Conservation (phyloP, 2,888 invertebrate genomes). For the Esperia sulphurella region DNA sequence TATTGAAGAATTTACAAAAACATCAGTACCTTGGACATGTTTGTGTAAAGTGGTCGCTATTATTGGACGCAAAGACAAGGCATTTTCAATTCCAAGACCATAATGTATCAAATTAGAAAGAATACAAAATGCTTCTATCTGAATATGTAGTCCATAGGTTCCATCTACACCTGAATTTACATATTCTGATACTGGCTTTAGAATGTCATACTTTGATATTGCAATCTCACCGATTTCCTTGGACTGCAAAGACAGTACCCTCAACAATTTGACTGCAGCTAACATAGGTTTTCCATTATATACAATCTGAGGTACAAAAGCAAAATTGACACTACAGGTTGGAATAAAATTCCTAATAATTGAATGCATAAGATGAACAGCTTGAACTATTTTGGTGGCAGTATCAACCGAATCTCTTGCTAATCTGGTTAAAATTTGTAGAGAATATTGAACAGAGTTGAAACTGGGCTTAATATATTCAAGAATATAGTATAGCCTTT, state of each 20-base stretch:
- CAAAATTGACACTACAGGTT: constrained; percentile 46
- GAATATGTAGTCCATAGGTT: constrained; percentile 76
- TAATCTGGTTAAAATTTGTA: constrained; percentile 89
- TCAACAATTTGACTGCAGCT: constrained; percentile 85
- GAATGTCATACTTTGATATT: constrained; percentile 73
- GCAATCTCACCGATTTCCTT: constrained; percentile 73
- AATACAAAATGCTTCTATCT: constrained; percentile 81
- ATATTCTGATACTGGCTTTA: constrained; percentile 77
- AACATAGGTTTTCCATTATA: constrained; percentile 84
- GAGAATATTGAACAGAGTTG: constrained; percentile 84
- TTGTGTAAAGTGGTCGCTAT: constrained; percentile 77
- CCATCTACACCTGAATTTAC: constrained; percentile 73
- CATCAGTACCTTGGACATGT: constrained; percentile 78
- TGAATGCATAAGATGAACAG: constrained; percentile 81
- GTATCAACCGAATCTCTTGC: constrained; percentile 86
- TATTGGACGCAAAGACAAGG: constrained; percentile 72
- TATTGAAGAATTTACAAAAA: constrained; percentile 62
- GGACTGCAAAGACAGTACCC: constrained; percentile 83
- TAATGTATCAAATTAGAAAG: constrained; percentile 78
- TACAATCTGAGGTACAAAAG: constrained; percentile 59
- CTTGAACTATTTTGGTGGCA: constrained; percentile 81
- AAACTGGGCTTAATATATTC: constrained; percentile 84
- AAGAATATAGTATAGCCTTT: constrained; percentile 87
- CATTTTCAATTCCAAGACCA: constrained; percentile 65
- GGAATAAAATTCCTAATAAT: constrained; percentile 82